These are phyloP conservation scores for Synanthedon myopaeformis DNA, from an alignment of 2,888 invertebrate species.

Conservation along the genomic window DNA sequence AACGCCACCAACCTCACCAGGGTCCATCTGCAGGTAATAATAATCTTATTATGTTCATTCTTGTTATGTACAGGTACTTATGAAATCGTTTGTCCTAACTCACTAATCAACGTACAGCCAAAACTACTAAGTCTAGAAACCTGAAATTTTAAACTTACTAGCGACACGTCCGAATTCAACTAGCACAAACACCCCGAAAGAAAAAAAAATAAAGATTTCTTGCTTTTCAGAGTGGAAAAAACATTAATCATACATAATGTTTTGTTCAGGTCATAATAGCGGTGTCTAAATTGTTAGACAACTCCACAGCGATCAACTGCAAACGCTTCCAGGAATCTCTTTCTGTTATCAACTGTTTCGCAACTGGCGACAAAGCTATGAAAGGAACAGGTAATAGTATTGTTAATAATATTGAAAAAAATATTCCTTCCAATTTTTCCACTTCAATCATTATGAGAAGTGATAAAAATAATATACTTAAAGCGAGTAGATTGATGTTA, in stretches of 20 bases:
- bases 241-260: background rate
- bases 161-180: too few relatives aligned
- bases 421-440: background rate
- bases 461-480: background rate
- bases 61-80: too few relatives aligned
- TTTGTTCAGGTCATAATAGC: conserved; percentile 87
- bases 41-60: too few relatives aligned
- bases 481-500: background rate
- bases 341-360: conserved; percentile 92
- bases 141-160: too few relatives aligned
- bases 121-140: too few relatives aligned
- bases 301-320: conserved; percentile 90
- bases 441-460: background rate
- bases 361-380: conserved; percentile 93
- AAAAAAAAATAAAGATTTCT: too few relatives aligned
- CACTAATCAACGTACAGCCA: too few relatives aligned
- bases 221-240: background rate
- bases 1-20: conserved; percentile 85
- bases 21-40: conserved; percentile 90
- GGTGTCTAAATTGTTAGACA: conserved; percentile 93
- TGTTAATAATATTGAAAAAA: conserved; percentile 10
- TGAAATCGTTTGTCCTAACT: too few relatives aligned
- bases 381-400: conserved; percentile 80
- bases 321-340: conserved; percentile 95
- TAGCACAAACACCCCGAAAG: too few relatives aligned